These are phyloP conservation scores for Chalcosyrphus nemorum DNA, from an alignment of 2,888 invertebrate species.

Conservation along the genomic window DNA sequence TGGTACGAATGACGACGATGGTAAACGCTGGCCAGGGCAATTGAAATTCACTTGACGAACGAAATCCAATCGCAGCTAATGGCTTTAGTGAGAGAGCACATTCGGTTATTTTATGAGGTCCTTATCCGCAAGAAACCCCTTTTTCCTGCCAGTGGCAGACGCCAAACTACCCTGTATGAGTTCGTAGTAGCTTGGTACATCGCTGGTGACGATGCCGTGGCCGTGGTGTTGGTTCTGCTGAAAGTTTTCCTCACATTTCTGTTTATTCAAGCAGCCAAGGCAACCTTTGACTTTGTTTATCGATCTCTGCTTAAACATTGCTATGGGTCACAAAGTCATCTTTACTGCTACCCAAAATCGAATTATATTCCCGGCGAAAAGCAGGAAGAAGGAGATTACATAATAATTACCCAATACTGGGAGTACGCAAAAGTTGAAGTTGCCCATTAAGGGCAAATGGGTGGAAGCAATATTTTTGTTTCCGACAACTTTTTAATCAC, in stretches of 20 bases:
- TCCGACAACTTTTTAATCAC: constrained; percentile 63
- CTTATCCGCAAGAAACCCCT: constrained; percentile 27
- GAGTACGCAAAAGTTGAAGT: constrained; percentile 44
- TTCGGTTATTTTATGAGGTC: constrained; percentile 47
- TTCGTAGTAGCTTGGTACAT: neutral
- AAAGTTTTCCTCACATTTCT: constrained; percentile 37
- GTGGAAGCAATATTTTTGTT: constrained; percentile 57
- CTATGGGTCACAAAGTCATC: constrained; percentile 62
- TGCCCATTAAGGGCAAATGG: constrained; percentile 36
- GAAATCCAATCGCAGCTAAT: constrained; percentile 62
- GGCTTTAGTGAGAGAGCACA: constrained; percentile 39
- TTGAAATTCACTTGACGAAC: constrained; percentile 69
- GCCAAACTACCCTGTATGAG: neutral
- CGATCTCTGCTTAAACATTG: constrained; percentile 59
- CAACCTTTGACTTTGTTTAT: constrained; percentile 58
- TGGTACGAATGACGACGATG: neutral
- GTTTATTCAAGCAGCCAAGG: constrained; percentile 15
- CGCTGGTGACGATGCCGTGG: neutral
- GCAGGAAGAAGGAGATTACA: constrained; percentile 50
- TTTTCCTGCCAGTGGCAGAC: constrained; percentile 6
- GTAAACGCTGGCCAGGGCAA: constrained; percentile 38
- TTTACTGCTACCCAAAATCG: constrained; percentile 25
- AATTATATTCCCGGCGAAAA: constrained; percentile 13
- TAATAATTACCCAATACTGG: constrained; percentile 54
- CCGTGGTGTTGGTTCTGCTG: constrained; percentile 30